phyloP scores from a whole-genome alignment of 2,888 invertebrate genomes.

The Eledone cirrhosa region DNA sequence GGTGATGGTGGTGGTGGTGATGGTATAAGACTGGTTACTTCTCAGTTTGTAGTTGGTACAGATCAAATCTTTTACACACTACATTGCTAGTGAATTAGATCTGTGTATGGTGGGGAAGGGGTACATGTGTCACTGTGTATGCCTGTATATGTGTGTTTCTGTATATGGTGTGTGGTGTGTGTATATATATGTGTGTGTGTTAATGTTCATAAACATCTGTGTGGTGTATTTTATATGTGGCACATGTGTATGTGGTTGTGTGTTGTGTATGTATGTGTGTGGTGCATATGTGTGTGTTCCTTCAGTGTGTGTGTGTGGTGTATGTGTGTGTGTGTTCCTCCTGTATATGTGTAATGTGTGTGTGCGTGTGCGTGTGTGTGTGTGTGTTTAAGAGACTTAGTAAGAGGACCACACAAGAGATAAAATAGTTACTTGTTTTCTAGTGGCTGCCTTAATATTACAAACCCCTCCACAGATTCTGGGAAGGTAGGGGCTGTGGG shows the following conservation, averaged over 20 bases:
- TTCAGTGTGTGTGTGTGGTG: background rate
- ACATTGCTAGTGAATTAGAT: no score
- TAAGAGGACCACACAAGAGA: slow-evolving; percentile 21
- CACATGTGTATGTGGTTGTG: background rate
- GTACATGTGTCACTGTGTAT: no score
- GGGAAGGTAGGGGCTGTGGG: no score
- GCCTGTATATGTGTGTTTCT: background rate
- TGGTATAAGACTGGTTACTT: no score
- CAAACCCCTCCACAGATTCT: no score
- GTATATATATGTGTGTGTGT: background rate
- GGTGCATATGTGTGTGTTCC: background rate
- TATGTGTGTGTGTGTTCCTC: background rate
- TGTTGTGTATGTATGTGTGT: background rate
- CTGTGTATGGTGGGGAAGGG: no score
- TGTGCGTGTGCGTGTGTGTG: background rate
- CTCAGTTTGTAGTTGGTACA: no score
- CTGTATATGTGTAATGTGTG: no score
- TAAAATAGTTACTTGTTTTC: slow-evolving; percentile 23
- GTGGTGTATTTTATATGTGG: background rate
- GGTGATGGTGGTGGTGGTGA: no score
- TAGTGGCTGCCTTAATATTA: background rate
- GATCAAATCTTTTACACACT: no score
- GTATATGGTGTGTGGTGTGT: no score
- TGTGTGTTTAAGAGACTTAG: slow-evolving; percentile 20
- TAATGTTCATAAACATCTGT: background rate